Evolutionary conservation across 2,113 vertebrate genomes (phyloP).

Genomic region (Oxyura jamaicensis): DNA sequence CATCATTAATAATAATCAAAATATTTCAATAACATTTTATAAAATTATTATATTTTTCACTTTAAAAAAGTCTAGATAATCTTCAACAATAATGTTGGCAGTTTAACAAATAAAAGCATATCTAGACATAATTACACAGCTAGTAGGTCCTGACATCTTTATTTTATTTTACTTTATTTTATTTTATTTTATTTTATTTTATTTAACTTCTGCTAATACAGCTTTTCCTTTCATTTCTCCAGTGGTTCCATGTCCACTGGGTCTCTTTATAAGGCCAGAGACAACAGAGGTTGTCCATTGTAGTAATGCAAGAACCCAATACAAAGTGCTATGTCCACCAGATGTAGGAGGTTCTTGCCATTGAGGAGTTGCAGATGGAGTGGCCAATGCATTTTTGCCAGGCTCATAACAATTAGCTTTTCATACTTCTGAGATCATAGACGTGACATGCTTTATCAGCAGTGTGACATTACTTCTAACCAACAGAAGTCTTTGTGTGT

Average conservation of each 20-base stretch:
- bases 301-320: not conserved
- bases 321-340: not conserved
- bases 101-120: not conserved
- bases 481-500: not conserved
- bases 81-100: not conserved
- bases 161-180: no score
- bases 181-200: not conserved
- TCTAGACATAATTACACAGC: not conserved
- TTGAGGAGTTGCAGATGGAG: not conserved
- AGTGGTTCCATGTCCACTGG: not conserved
- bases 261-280: not conserved
- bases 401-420: fast-evolving
- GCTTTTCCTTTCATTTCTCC: not conserved
- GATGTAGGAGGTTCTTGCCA: not conserved
- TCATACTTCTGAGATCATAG: not conserved
- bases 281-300: not conserved
- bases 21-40: not conserved
- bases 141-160: not conserved
- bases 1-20: not conserved
- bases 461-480: not conserved
- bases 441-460: not conserved
- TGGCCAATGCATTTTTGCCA: not conserved
- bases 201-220: fast-evolving
- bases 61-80: not conserved
- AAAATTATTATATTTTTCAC: not conserved